A percentile compares a stretch with the other conserved stretches of the same genome.
Evolutionary conservation across 2,113 vertebrate genomes (phyloP).

Genomic region (Lucifuga dentata): DNA sequence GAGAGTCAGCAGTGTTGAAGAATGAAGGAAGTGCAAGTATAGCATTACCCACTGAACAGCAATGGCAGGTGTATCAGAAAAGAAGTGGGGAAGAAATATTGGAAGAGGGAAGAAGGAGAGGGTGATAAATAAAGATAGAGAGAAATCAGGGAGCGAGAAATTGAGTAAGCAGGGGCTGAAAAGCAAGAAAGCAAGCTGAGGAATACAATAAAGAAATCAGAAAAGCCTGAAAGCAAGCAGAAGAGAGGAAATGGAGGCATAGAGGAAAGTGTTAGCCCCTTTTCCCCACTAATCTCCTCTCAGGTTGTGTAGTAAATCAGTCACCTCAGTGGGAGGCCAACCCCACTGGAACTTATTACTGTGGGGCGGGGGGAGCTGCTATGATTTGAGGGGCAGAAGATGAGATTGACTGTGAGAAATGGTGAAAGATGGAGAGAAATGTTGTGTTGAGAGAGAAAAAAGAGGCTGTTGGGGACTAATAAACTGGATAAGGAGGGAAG

Average conservation of each 20-base stretch:
- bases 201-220: slow-evolving; percentile 14
- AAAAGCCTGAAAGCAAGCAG: slow-evolving; percentile 26
- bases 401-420: slow-evolving; percentile 21
- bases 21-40: not conserved
- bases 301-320: slow-evolving; percentile 36
- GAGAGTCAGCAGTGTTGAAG: slow-evolving; percentile 7
- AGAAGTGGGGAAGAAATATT: too few relatives aligned
- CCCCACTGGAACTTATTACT: slow-evolving; percentile 51
- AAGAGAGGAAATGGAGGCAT: not conserved
- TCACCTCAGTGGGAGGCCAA: slow-evolving; percentile 25
- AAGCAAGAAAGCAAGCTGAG: not conserved
- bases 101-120: not conserved
- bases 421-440: slow-evolving; percentile 14
- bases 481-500: slow-evolving; percentile 20
- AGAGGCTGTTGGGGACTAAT: slow-evolving; percentile 39
- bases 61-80: too few relatives aligned
- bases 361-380: slow-evolving; percentile 16
- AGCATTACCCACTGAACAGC: not conserved
- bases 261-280: not conserved
- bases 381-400: slow-evolving; percentile 29
- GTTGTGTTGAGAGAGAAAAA: slow-evolving; percentile 25
- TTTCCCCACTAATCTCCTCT: slow-evolving; percentile 13
- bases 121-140: slow-evolving; percentile 10
- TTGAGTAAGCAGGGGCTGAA: not conserved
- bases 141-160: not conserved